Evolutionary conservation across 2,113 vertebrate species (phyloP).

Genomic region (Odontesthes bonariensis): DNA sequence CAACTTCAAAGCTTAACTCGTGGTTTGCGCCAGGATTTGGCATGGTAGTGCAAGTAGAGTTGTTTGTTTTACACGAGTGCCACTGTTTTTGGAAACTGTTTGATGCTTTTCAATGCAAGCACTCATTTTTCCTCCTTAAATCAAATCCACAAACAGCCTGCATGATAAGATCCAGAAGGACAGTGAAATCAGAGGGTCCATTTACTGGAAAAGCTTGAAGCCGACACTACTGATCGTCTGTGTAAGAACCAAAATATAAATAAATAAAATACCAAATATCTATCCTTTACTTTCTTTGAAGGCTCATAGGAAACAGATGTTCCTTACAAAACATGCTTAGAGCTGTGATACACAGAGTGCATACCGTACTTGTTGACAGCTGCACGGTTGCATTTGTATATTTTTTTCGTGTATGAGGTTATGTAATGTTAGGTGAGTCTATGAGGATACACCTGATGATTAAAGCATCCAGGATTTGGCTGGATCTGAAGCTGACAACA

Average conservation of each 20-base stretch:
- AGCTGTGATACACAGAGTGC: slow-evolving; percentile 11
- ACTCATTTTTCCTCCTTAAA: slow-evolving; percentile 43
- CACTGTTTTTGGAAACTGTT: slow-evolving; percentile 18
- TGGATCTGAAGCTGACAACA: slow-evolving; percentile 64
- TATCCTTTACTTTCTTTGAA: slow-evolving; percentile 44
- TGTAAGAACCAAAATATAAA: slow-evolving; percentile 26
- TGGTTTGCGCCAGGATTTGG: neutral
- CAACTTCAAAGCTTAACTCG: no score
- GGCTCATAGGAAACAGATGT: slow-evolving; percentile 71
- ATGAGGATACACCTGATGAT: slow-evolving; percentile 59
- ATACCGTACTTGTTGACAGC: slow-evolving; percentile 31
- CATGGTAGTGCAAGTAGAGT: slow-evolving; percentile 3
- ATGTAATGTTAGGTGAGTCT: slow-evolving; percentile 48
- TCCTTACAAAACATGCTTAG: slow-evolving; percentile 41
- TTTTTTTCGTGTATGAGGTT: slow-evolving; percentile 25
- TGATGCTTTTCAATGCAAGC: slow-evolving; percentile 41
- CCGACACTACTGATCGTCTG: slow-evolving; percentile 58
- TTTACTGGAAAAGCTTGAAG: slow-evolving; percentile 62
- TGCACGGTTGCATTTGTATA: slow-evolving; percentile 35
- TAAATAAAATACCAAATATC: slow-evolving; percentile 35
- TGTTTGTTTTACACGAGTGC: slow-evolving; percentile 24
- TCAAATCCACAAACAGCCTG: slow-evolving; percentile 29
- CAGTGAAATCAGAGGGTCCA: slow-evolving; percentile 48
- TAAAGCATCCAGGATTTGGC: slow-evolving; percentile 37
- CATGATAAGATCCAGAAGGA: slow-evolving; percentile 59